Percentiles rank a stretch among this genome's conserved stretches.
These are phyloP conservation scores for Drosophila pandora DNA, from an alignment of 1,140 invertebrate genomes.

Conservation along the genomic window DNA sequence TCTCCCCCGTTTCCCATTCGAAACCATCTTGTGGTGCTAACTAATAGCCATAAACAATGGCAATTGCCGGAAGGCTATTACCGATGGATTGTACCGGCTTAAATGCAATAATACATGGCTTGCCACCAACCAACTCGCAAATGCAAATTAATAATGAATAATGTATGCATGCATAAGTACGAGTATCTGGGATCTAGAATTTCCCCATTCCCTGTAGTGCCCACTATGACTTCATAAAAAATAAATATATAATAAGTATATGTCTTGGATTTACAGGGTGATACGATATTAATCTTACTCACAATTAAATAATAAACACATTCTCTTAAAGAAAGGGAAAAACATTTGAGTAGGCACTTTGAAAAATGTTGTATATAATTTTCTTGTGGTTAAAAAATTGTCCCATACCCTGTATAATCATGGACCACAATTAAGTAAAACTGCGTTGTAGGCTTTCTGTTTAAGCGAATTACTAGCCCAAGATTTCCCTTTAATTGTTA, in stretches of 20 bases:
- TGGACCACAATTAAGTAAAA: slow-evolving; percentile 2
- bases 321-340: too few species aligned
- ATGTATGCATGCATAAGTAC: background rate
- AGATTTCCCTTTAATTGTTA: slow-evolving; percentile 37
- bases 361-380: too few species aligned
- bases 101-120: slow-evolving; percentile 17
- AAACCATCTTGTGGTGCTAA: slow-evolving; percentile 1
- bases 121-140: slow-evolving; percentile 5
- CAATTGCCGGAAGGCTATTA: slow-evolving; percentile 1
- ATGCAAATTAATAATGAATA: slow-evolving; percentile 27
- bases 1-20: background rate
- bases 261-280: slow-evolving; percentile 13
- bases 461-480: slow-evolving; percentile 39
- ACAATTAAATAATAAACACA: too few species aligned
- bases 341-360: too few species aligned
- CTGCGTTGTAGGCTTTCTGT: slow-evolving; percentile 27
- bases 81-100: slow-evolving; percentile 3
- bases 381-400: too few species aligned
- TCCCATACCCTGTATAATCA: background rate
- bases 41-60: slow-evolving; percentile 20
- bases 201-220: slow-evolving; percentile 14
- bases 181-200: slow-evolving; percentile 4
- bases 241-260: slow-evolving; percentile 38
- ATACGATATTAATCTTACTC: background rate
- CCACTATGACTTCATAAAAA: slow-evolving; percentile 39